These are phyloP conservation scores for Capricornis sumatraensis DNA, from an alignment of 2,113 vertebrate species.

Conservation along the genomic window DNA sequence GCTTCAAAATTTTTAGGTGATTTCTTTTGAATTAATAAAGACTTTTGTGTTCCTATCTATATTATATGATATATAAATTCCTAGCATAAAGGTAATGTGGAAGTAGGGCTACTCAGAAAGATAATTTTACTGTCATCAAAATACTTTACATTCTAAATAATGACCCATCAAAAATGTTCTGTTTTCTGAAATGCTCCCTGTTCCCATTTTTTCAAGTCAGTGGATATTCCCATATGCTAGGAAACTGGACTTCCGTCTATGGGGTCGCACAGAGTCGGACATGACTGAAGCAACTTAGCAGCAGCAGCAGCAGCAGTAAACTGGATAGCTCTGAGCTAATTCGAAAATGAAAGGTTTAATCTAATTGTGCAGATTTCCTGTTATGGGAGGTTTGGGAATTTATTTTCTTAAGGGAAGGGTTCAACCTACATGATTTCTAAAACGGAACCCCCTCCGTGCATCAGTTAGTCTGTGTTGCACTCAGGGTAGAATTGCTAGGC, in stretches of 20 bases:
- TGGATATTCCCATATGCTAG: neutral
- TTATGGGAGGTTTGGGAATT: neutral
- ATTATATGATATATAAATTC: neutral
- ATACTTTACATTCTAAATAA: neutral
- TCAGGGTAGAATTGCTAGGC: neutral
- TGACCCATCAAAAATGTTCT: neutral
- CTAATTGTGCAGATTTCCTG: constrained; percentile 7
- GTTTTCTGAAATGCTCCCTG: neutral
- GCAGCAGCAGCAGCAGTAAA: neutral
- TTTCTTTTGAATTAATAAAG: neutral
- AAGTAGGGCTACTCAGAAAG: neutral
- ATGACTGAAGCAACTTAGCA: too few relatives aligned
- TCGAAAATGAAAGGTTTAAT: constrained; percentile 40
- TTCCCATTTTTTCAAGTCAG: neutral
- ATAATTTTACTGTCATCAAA: neutral
- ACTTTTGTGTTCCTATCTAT: neutral
- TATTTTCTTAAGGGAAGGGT: neutral
- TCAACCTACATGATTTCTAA: neutral
- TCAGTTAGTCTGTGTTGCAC: neutral
- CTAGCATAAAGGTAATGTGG: neutral
- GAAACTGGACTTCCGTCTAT: neutral
- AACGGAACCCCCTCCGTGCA: neutral
- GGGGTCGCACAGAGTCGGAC: too few relatives aligned
- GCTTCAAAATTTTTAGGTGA: neutral
- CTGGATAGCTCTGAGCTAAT: neutral